Evolutionary conservation across 2,113 vertebrate species (phyloP).

Genomic region (Thalassarche chlororhynchos): DNA sequence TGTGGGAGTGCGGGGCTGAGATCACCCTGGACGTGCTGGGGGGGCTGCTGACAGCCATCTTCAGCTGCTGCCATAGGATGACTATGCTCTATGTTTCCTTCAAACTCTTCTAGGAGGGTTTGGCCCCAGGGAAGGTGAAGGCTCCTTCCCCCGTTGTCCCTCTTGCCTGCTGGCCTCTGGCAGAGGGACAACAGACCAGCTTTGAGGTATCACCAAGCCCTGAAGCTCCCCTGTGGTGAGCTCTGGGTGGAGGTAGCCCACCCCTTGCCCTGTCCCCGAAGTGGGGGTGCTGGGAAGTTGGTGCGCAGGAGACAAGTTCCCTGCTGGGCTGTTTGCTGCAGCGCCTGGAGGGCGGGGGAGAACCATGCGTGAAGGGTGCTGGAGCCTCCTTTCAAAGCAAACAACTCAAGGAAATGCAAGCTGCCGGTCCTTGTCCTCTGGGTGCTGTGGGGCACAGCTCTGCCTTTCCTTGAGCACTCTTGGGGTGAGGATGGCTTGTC

Average conservation of each 20-base stretch:
- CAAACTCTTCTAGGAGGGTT: not conserved
- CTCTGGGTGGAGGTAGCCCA: not conserved
- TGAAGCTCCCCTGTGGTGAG: not conserved
- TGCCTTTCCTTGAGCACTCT: not conserved
- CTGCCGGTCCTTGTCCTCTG: accelerated
- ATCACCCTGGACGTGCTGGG: accelerated
- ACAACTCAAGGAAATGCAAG: not conserved
- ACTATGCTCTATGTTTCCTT: not conserved
- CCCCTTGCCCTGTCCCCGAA: not conserved
- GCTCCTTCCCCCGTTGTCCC: not conserved
- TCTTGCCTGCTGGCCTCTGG: not conserved
- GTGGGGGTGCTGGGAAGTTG: not conserved
- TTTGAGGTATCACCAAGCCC: not conserved
- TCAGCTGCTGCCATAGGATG: not conserved
- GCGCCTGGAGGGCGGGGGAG: not conserved
- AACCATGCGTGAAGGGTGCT: accelerated
- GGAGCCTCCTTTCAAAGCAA: slow-evolving; percentile 15
- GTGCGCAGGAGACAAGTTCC: not conserved
- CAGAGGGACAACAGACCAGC: not conserved
- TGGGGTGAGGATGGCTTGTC: not conserved
- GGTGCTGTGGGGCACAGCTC: not conserved
- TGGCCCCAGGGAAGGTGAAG: not conserved
- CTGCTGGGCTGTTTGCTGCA: accelerated
- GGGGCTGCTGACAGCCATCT: not conserved
- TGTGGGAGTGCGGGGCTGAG: not conserved